phyloP scores from a whole-genome alignment of 1,140 invertebrate genomes.

The Drosophila tsacasi region DNA sequence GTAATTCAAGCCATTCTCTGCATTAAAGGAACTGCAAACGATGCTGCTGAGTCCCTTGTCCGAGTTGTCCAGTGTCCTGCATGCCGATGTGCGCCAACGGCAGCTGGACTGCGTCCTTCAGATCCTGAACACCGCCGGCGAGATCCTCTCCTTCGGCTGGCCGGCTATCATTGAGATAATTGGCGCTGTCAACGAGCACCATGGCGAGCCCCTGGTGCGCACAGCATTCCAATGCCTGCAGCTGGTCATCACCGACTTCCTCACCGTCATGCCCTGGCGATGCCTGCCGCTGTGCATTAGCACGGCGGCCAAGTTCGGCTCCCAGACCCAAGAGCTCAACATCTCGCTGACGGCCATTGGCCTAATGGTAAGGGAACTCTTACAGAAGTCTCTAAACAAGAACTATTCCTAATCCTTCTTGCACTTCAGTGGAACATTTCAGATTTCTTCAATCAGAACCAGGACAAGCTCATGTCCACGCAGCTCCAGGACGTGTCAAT shows the following conservation, averaged over 20 bases:
- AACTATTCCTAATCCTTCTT: conserved; percentile 39
- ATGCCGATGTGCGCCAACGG: conserved; percentile 96
- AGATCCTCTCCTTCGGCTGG: conserved; percentile 96
- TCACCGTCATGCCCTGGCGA: conserved; percentile 94
- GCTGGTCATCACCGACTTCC: conserved; percentile 98
- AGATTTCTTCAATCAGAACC: conserved; percentile 98
- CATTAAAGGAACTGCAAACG: conserved; percentile 91
- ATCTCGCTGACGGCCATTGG: conserved; percentile 99
- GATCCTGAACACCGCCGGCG: conserved; percentile 96
- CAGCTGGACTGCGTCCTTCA: conserved; percentile 98
- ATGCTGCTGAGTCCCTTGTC: conserved; percentile 94
- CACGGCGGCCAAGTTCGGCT: conserved; percentile 97
- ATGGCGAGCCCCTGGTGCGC: conserved; percentile 96
- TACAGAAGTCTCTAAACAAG: neutral
- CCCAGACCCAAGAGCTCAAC: conserved; percentile 98
- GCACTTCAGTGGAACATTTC: conserved; percentile 96
- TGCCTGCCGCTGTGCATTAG: conserved; percentile 96
- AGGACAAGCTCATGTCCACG: conserved; percentile 92
- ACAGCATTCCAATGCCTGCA: conserved; percentile 98
- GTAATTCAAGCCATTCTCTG: too few relatives aligned
- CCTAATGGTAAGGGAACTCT: conserved; percentile 91
- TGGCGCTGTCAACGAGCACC: conserved; percentile 96
- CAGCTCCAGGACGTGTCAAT: conserved; percentile 90
- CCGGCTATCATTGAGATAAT: conserved; percentile 97
- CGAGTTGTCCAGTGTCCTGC: conserved; percentile 94